Percentiles rank a stretch among this genome's conserved stretches.
phyloP scores from a whole-genome alignment of 2,113 vertebrate species.

The Sinocyclocheilus maitianheensis region DNA sequence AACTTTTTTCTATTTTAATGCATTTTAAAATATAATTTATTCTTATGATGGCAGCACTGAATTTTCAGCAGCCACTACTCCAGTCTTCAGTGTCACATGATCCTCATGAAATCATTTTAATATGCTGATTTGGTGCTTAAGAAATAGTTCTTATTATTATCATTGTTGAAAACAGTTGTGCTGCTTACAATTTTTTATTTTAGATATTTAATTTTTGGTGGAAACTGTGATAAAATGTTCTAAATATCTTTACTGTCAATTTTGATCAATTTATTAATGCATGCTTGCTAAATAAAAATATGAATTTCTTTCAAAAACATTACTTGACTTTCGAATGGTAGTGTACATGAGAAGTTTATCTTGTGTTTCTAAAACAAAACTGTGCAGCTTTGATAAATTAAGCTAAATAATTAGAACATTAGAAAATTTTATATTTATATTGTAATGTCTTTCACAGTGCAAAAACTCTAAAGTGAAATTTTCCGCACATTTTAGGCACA shows the following conservation, averaged over 20 bases:
- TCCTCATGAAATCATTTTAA: background rate
- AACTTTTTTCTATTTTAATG: background rate
- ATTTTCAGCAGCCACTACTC: background rate
- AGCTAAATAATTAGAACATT: background rate
- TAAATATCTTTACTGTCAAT: too few species aligned
- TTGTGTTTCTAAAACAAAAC: background rate
- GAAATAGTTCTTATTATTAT: background rate
- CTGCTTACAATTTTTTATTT: background rate
- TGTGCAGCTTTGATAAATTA: background rate
- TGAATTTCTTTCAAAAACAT: background rate
- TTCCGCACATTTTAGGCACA: background rate
- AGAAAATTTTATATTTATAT: background rate
- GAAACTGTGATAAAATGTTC: too few species aligned
- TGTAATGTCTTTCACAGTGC: background rate
- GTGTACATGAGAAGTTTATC: background rate
- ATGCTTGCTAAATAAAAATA: background rate
- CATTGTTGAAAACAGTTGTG: background rate
- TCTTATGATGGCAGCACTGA: background rate
- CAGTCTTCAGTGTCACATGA: too few species aligned
- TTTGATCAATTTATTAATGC: too few species aligned
- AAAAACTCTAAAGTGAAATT: background rate
- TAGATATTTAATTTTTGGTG: background rate
- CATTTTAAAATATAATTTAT: background rate
- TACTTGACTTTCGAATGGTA: background rate
- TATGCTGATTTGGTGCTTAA: background rate